phyloP scores from a whole-genome alignment of 2,888 invertebrate species.

The Tubiluchus corallicola region DNA sequence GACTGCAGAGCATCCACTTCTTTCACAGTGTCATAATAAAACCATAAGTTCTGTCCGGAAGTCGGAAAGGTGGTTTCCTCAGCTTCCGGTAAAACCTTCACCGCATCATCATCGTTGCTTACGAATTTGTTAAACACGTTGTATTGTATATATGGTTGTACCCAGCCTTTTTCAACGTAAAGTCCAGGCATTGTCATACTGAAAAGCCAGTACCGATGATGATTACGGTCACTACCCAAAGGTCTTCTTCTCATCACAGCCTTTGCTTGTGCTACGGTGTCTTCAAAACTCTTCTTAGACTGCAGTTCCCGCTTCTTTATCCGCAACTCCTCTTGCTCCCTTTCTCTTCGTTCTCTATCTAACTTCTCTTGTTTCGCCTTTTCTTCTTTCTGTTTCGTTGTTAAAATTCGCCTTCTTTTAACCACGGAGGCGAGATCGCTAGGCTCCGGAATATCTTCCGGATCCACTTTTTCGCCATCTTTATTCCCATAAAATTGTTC shows the following conservation, averaged over 20 bases:
- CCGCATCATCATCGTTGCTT: too few species aligned
- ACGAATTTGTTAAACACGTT: too few species aligned
- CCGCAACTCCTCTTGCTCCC: conserved; percentile 21
- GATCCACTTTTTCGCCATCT: too few species aligned
- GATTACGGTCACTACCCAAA: conserved; percentile 29
- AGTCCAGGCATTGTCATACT: conserved; percentile 24
- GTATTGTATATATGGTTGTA: conserved; percentile 11
- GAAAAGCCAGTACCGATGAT: conserved; percentile 31
- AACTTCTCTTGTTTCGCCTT: conserved; percentile 10
- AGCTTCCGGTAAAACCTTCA: too few species aligned
- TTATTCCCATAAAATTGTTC: too few species aligned
- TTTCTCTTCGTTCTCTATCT: conserved; percentile 17
- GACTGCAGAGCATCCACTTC: conserved; percentile 21
- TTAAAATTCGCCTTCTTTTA: conserved; percentile 21
- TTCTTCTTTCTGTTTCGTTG: conserved; percentile 17
- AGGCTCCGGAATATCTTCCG: conserved; percentile 11
- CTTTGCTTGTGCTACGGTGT: conserved; percentile 16
- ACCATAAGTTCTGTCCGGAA: conserved; percentile 27
- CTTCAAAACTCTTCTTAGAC: too few species aligned
- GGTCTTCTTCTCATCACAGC: conserved; percentile 21
- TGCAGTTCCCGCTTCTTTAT: conserved; percentile 15
- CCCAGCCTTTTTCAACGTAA: conserved; percentile 16
- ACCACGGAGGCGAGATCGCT: conserved; percentile 19
- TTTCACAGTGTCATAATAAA: conserved; percentile 20
- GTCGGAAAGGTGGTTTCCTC: conserved; percentile 24